Evolutionary conservation across 37 sponge, comb jelly and placozoan genomes (phyloP).

Genomic region (Theonella swinhoei): DNA sequence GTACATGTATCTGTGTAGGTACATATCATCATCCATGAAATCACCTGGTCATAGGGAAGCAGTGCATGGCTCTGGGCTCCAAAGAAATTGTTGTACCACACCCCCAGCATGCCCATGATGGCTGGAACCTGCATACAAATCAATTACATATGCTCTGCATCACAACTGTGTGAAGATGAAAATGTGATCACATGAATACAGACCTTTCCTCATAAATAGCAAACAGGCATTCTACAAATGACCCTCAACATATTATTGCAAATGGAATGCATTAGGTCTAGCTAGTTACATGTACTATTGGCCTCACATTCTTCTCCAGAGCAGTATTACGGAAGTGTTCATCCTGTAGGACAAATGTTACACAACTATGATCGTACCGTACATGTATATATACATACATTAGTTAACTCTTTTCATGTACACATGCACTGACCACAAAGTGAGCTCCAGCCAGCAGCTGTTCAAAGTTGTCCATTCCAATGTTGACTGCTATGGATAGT

Average conservation of each 20-base stretch:
- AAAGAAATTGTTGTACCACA: conserved; percentile 99
- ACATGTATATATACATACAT: no score
- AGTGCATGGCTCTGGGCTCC: conserved; percentile 96
- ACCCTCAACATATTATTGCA: not conserved
- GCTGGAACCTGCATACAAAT: conserved; percentile 78
- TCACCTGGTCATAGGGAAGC: conserved; percentile 97
- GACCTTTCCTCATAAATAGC: no score
- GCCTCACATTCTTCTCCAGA: conserved; percentile 86
- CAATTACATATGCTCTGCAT: not conserved
- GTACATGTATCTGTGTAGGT: not conserved
- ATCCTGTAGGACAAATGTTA: conserved; percentile 71
- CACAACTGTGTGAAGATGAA: not conserved
- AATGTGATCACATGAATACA: no score
- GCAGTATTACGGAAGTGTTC: conserved; percentile 92
- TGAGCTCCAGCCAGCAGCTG: conserved; percentile 94
- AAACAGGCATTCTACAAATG: not conserved
- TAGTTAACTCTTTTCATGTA: no score
- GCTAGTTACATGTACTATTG: no score
- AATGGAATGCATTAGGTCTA: no score
- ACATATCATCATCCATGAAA: no score
- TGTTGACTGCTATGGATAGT: conserved; percentile 84
- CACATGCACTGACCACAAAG: conserved; percentile 63
- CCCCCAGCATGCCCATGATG: conserved; percentile 91
- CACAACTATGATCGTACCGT: no score
- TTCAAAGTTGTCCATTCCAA: conserved; percentile 97